A percentile compares a stretch with the other conserved stretches of the same genome.
Conservation (phyloP, 2,888 invertebrate genomes). For the Nycteola revayana region DNA sequence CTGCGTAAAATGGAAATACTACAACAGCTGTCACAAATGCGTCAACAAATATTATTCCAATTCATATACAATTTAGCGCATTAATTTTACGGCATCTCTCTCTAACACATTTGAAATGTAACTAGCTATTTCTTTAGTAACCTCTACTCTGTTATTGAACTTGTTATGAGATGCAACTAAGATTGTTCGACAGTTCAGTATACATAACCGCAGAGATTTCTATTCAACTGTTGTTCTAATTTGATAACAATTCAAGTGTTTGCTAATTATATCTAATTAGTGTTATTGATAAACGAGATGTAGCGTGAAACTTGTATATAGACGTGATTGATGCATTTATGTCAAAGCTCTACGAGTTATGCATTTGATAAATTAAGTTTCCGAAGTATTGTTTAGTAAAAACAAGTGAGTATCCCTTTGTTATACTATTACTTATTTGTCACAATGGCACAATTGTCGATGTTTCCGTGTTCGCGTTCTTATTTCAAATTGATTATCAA, state of each 20-base stretch:
- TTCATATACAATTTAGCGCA: too few species aligned
- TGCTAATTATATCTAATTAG: constrained; percentile 29
- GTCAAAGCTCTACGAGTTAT: constrained; percentile 27
- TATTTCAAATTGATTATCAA: too few species aligned
- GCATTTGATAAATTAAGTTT: constrained; percentile 31
- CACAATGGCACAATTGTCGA: too few species aligned
- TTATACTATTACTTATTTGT: constrained; percentile 19
- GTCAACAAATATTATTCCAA: constrained; percentile 20
- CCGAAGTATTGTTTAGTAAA: constrained; percentile 22
- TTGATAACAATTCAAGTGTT: constrained; percentile 39
- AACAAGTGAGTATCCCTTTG: constrained; percentile 39
- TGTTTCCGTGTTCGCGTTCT: too few species aligned
- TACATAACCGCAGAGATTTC: constrained; percentile 29
- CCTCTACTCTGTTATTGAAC: too few species aligned
- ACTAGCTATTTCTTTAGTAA: too few species aligned
- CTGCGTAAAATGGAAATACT: neutral
- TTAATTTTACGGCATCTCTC: too few species aligned
- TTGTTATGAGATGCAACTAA: too few species aligned
- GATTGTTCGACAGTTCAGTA: constrained; percentile 12
- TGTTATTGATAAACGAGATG: constrained; percentile 27
- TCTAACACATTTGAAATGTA: too few species aligned
- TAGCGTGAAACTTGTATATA: constrained; percentile 16
- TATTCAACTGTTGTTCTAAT: constrained; percentile 33
- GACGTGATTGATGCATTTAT: constrained; percentile 22
- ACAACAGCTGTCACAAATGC: constrained; percentile 15